Evolutionary conservation across 2,113 vertebrate species (phyloP), one percentile per base, ranked within the genome.

Genomic region (Aplodontia rufa): DNA sequence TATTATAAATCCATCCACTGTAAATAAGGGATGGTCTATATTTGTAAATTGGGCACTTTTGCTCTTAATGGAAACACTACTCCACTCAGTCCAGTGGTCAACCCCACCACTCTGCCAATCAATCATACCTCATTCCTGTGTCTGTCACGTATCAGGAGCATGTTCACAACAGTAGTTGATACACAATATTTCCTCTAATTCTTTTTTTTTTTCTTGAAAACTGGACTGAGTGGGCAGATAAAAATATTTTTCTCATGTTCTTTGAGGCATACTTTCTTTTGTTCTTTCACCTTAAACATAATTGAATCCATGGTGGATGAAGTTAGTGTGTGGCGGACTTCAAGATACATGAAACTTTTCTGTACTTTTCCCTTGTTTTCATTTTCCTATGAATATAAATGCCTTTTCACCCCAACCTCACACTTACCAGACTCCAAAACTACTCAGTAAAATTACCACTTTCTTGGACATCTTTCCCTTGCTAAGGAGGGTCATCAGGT

Each of bases 351-450:
- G 14, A 84, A 66, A 66, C 32, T 40, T 87, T 92, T 53, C 62
- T 75, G 49, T n/a, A n/a, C n/a, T n/a, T n/a, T n/a, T n/a, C n/a
- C n/a, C n/a, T n/a, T n/a, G n/a, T n/a, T n/a, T 64, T 68, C 35
- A 55, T 49, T 91, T 90, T 91, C 53, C 55, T 55, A 17, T 84
- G 71, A 80, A 76, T 64, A 87, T 17, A 84, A 95, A 35, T 1
- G 19, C 19, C n/a, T 40, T 51, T 51, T 92, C 93, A 58, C 12
- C 24, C 55, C 30, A 60, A 19, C 5, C 4, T 11, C 30, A 53
- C 60, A 8, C 28, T 47, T 22, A 17, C 35, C 7, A 40, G 68
- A 55, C 5, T 93, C 42, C 42, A 68, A 91, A 84, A 16, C 7
- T 26, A 35, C 40, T 64, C 17, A 14, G 13, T n/a, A 28, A 62